Evolutionary conservation across 2,797 vertebrate species (phyloP).

Genomic region (Enteromius unitaeniatus): DNA sequence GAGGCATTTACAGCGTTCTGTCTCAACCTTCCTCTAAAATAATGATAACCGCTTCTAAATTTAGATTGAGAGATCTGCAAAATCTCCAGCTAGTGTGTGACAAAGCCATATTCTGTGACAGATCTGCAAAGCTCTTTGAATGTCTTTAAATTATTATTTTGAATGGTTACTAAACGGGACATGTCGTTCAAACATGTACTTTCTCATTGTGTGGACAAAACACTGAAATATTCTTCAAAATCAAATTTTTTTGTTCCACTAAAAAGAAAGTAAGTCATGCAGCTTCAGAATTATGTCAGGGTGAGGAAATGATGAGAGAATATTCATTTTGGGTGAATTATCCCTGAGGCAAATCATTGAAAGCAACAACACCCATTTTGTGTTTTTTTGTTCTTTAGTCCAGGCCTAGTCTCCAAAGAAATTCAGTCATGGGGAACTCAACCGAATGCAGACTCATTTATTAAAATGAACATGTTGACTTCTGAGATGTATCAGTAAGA

Average conservation of each 20-base stretch:
- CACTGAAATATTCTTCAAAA: not conserved
- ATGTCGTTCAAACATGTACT: not conserved
- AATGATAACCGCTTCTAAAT: constrained; percentile 28
- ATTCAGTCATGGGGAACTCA: constrained; percentile 10
- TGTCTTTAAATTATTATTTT: not conserved
- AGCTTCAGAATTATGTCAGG: not conserved
- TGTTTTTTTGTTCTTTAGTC: not conserved
- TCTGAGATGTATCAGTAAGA: constrained; percentile 31
- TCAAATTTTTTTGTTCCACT: not conserved
- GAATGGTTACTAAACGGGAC: not conserved
- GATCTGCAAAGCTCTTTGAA: not conserved
- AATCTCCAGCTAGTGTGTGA: constrained; percentile 20
- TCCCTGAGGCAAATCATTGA: not conserved
- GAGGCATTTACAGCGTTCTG: constrained; percentile 13
- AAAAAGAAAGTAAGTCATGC: not conserved
- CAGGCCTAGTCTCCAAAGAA: not conserved
- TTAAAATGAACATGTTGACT: constrained; percentile 4
- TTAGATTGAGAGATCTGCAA: not conserved
- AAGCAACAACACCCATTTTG: not conserved
- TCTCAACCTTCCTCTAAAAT: not conserved
- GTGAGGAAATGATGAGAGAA: not conserved
- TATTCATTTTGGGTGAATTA: not conserved
- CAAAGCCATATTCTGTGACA: not conserved
- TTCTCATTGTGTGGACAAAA: not conserved
- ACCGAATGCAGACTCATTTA: constrained; percentile 1